These are phyloP conservation scores for Caenorhabditis sp. DNA, from an alignment of 2,888 invertebrate species.

Conservation along the genomic window DNA sequence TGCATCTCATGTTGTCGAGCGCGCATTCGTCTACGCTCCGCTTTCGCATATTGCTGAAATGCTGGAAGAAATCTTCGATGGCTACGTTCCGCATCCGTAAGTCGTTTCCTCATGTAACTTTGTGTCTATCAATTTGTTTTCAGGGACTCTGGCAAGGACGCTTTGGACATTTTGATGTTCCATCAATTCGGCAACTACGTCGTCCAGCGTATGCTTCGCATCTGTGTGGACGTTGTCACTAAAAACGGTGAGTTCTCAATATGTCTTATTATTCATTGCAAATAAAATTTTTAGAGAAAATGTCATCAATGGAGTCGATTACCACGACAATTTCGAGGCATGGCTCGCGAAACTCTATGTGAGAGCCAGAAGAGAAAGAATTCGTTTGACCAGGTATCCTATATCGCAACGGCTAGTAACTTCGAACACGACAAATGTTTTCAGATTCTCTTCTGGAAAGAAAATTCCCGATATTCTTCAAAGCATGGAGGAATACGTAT, in stretches of 20 bases:
- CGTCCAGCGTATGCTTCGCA: slow-evolving; percentile 76
- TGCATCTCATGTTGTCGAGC: slow-evolving; percentile 80
- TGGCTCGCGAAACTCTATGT: slow-evolving; percentile 40
- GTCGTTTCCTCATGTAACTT: no score
- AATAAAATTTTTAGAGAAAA: slow-evolving; percentile 10
- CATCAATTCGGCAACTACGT: slow-evolving; percentile 82
- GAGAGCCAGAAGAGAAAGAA: slow-evolving; percentile 21
- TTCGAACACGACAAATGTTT: no score
- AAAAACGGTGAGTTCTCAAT: slow-evolving; percentile 2
- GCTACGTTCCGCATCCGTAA: no score
- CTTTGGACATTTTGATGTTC: slow-evolving; percentile 77
- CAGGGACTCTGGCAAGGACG: slow-evolving; percentile 68
- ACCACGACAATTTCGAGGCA: slow-evolving; percentile 14
- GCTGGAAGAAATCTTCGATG: slow-evolving; percentile 77
- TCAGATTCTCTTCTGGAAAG: slow-evolving; percentile 23
- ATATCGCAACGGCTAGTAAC: no score
- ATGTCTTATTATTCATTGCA: no score
- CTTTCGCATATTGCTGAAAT: slow-evolving; percentile 64
- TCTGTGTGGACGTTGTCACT: slow-evolving; percentile 64
- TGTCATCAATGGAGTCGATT: background rate
- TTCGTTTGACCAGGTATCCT: slow-evolving; percentile 30
- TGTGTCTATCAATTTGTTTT: no score
- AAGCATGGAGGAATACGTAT: background rate
- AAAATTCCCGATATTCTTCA: slow-evolving; percentile 29
- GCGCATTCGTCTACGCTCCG: slow-evolving; percentile 72